Percentiles rank a stretch among this genome's conserved stretches.
These are phyloP conservation scores for Heterodera schachtii DNA, from an alignment of 1,140 invertebrate species.

Conservation along the genomic window DNA sequence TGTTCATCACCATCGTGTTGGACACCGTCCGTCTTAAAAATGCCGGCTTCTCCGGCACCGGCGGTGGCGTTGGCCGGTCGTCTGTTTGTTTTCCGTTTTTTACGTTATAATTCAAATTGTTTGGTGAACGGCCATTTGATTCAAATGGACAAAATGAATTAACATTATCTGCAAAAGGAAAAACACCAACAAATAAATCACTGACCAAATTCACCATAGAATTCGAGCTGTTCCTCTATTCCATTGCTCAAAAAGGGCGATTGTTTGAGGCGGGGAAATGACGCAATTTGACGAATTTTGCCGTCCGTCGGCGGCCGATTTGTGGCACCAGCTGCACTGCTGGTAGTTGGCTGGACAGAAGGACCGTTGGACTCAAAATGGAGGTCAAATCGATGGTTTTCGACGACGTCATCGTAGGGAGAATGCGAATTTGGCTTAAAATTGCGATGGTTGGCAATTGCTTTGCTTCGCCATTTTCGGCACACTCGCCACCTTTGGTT, in stretches of 20 bases:
- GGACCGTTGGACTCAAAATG: background rate
- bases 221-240: background rate
- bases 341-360: conserved; percentile 1
- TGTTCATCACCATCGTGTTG: background rate
- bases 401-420: conserved; percentile 30
- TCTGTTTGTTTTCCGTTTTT: conserved; percentile 2
- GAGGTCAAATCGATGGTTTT: background rate
- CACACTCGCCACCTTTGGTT: background rate
- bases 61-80: conserved; percentile 29
- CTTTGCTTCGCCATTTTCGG: background rate
- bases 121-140: background rate
- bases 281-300: conserved; percentile 10
- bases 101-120: background rate
- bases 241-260: background rate
- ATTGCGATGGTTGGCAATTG: background rate
- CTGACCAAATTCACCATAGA: background rate
- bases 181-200: background rate
- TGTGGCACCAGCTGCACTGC: background rate
- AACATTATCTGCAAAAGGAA: conserved; percentile 1
- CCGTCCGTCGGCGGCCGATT: conserved; percentile 1
- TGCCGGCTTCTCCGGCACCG: conserved; percentile 37
- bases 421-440: conserved; percentile 27
- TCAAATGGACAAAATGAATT: background rate
- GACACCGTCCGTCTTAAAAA: conserved; percentile 28
- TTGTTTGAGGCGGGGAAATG: background rate